Evolutionary conservation across 2,113 vertebrate species (phyloP).

Genomic region (Athene cunicularia): DNA sequence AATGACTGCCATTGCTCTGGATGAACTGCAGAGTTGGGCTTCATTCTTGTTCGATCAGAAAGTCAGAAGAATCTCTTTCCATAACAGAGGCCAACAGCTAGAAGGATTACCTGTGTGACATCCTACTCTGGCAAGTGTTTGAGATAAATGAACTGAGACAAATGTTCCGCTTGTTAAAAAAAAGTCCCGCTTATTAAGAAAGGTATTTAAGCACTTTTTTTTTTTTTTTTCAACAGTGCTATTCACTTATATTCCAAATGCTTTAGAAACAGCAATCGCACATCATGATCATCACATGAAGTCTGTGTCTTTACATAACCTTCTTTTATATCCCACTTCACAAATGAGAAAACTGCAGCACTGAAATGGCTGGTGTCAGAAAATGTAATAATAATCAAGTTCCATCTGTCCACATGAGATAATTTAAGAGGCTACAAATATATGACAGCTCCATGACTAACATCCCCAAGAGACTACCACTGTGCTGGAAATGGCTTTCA

Average conservation of each 20-base stretch:
- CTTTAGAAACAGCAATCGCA: not conserved
- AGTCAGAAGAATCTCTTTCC: not conserved
- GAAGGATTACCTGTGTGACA: not conserved
- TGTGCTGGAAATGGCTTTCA: not conserved
- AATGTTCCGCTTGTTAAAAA: not conserved
- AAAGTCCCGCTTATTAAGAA: not conserved
- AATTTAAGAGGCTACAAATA: not conserved
- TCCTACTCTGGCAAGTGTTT: not conserved
- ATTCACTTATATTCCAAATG: not conserved
- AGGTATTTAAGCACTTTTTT: not conserved
- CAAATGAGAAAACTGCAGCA: not conserved
- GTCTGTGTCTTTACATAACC: not conserved
- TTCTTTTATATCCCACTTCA: not conserved
- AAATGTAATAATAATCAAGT: not conserved
- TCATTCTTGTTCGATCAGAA: not conserved
- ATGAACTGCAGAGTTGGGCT: not conserved
- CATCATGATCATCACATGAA: not conserved
- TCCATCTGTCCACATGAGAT: not conserved
- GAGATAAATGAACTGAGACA: not conserved
- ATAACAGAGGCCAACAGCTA: not conserved
- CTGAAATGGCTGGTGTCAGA: not conserved
- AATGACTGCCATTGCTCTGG: not conserved
- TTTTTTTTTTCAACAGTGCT: not conserved
- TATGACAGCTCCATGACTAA: not conserved
- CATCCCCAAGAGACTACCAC: not conserved